A percentile compares a stretch with the other conserved stretches of the same genome.
These are phyloP conservation scores for Cichladusa arquata DNA, from an alignment of 2,113 vertebrate species.

Conservation along the genomic window DNA sequence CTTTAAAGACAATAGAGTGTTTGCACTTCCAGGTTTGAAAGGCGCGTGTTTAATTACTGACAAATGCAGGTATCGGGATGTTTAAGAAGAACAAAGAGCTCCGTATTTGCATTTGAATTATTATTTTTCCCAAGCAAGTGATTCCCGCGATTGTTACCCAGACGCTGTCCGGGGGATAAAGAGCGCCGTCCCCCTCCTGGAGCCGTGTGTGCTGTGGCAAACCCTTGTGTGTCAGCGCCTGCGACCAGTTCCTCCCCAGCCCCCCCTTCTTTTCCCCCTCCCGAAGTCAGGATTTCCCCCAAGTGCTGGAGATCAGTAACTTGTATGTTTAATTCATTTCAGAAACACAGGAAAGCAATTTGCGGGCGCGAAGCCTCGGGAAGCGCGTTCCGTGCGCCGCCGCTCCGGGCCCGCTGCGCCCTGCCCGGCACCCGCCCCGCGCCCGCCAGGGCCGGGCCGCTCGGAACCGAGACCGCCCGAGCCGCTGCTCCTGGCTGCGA, in stretches of 20 bases:
- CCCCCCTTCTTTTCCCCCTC: neutral
- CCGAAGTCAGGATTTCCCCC: constrained; percentile 16
- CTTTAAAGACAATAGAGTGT: constrained; percentile 49
- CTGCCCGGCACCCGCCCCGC: neutral
- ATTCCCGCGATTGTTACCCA: constrained; percentile 45
- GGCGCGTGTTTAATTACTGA: constrained; percentile 70
- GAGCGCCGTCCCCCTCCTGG: neutral
- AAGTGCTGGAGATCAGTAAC: constrained; percentile 60
- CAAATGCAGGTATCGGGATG: constrained; percentile 55
- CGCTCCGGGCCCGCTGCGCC: neutral
- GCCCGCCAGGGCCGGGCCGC: neutral
- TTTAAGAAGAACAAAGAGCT: constrained; percentile 70
- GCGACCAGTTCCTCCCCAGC: neutral
- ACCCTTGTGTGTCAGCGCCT: neutral
- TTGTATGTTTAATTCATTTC: constrained; percentile 74
- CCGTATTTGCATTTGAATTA: constrained; percentile 68
- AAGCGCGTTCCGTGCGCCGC: constrained; percentile 46
- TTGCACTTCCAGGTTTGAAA: constrained; percentile 70
- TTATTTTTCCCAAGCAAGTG: constrained; percentile 58
- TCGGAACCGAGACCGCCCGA: constrained; percentile 13
- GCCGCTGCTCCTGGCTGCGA: neutral
- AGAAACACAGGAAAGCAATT: constrained; percentile 67
- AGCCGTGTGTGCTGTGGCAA: neutral
- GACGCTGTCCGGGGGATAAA: neutral
- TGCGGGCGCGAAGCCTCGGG: constrained; percentile 62